Evolutionary conservation across 2,113 vertebrate species (phyloP).

Genomic region (Mionectes macconnelli): DNA sequence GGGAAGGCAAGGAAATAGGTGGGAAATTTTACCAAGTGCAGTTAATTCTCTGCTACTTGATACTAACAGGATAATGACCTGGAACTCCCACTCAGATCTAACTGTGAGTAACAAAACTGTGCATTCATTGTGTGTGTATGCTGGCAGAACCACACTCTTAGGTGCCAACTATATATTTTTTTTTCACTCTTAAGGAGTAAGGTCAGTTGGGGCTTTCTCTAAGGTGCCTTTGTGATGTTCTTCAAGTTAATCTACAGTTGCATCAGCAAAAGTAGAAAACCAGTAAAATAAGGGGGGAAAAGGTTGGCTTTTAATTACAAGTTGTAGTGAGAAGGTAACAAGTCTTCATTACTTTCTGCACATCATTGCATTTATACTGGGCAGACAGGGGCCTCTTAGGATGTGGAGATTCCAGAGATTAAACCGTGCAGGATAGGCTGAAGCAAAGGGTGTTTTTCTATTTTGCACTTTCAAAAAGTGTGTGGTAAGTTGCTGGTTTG

Average conservation of each 20-base stretch:
- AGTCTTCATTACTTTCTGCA: not conserved
- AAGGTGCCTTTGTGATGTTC: not conserved
- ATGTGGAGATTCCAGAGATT: not conserved
- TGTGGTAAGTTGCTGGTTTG: not conserved
- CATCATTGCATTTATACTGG: not conserved
- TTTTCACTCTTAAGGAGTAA: not conserved
- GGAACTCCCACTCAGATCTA: not conserved
- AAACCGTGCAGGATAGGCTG: not conserved
- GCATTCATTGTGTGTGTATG: not conserved
- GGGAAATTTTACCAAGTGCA: not conserved
- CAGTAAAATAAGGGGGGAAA: not conserved
- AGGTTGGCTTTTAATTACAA: not conserved
- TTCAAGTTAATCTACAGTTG: not conserved
- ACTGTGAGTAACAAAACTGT: not conserved
- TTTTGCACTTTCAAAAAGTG: not conserved
- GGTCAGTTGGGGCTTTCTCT: not conserved
- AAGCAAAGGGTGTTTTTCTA: not conserved
- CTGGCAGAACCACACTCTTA: not conserved
- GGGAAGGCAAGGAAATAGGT: not conserved
- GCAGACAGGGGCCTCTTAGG: not conserved
- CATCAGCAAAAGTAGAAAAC: not conserved
- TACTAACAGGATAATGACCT: not conserved
- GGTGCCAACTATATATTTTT: not conserved
- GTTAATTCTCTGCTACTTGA: not conserved
- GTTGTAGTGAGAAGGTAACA: not conserved